A percentile compares a stretch with the other conserved stretches of the same genome.
These are phyloP conservation scores for Conus ventricosus DNA, from an alignment of 1,140 invertebrate genomes.

Conservation along the genomic window DNA sequence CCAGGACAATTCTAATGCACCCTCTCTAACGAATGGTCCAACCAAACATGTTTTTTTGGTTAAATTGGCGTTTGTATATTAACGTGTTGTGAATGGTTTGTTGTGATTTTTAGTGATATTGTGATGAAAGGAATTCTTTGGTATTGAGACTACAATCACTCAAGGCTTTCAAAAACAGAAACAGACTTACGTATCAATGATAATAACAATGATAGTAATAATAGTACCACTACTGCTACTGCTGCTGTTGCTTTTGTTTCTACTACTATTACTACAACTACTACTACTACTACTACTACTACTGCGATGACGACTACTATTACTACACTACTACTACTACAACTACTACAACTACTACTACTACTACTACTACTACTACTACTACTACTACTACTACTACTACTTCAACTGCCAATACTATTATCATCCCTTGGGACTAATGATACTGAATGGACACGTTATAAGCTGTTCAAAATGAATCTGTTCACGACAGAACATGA, in stretches of 20 bases:
- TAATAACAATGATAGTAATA: no score
- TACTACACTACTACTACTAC: not conserved
- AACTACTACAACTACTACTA: not conserved
- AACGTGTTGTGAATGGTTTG: no score
- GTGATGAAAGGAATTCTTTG: no score
- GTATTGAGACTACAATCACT: not conserved
- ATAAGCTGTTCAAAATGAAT: not conserved
- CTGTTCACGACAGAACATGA: not conserved
- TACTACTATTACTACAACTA: not conserved
- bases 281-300: constrained; percentile 20
- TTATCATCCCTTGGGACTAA: not conserved
- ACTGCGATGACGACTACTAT: not conserved
- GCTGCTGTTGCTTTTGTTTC: not conserved
- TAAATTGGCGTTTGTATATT: no score
- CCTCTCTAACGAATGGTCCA: no score
- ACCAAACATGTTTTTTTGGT: no score
- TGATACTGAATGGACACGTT: constrained; percentile 1
- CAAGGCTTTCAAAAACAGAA: no score
- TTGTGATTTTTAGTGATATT: no score
- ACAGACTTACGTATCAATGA: no score
- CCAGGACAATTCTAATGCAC: no score
- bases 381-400: constrained; percentile 2
- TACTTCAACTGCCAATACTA: not conserved
- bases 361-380: not conserved
- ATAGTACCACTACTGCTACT: no score